These are phyloP conservation scores for Lepus timidus DNA, from an alignment of 2,113 vertebrate species.

Conservation along the genomic window DNA sequence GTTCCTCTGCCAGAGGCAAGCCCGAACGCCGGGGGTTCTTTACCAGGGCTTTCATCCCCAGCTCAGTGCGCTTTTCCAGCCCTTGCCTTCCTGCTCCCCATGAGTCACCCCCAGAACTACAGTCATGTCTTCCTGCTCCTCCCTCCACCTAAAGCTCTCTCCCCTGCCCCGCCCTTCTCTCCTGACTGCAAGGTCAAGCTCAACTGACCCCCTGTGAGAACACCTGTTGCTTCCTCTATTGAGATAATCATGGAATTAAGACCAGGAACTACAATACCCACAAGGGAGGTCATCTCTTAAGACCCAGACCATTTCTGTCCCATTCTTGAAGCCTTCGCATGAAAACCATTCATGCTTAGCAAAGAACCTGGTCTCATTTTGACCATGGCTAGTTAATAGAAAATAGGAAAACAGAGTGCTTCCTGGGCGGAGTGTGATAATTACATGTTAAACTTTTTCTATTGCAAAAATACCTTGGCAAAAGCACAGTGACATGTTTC, in stretches of 20 bases:
- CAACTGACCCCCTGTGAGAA: not conserved
- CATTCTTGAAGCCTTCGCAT: slow-evolving; percentile 21
- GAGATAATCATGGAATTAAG: slow-evolving; percentile 34
- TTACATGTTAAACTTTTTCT: slow-evolving; percentile 39
- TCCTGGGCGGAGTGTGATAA: slow-evolving; percentile 51
- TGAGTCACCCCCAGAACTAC: not conserved
- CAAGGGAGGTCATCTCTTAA: slow-evolving; percentile 37
- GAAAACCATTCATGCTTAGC: slow-evolving; percentile 47
- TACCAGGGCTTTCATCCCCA: slow-evolving; percentile 17
- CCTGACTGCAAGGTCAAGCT: slow-evolving; percentile 3
- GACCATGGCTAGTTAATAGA: not conserved
- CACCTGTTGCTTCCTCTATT: not conserved
- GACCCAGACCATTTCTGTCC: not conserved
- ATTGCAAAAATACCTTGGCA: slow-evolving; percentile 52
- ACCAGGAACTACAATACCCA: not conserved
- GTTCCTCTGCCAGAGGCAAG: slow-evolving; percentile 52
- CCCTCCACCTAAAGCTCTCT: not conserved
- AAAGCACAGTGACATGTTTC: slow-evolving; percentile 46
- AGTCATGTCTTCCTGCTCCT: not conserved
- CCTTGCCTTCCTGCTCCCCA: not conserved
- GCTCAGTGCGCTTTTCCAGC: not conserved
- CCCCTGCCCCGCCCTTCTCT: not conserved
- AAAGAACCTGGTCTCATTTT: slow-evolving; percentile 42
- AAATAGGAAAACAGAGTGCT: slow-evolving; percentile 41
- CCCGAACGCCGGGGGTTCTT: slow-evolving; percentile 11